Percentiles rank a stretch among this genome's conserved stretches.
These are phyloP conservation scores for Tetragonula carbonaria DNA, from an alignment of 2,888 invertebrate genomes.

Conservation along the genomic window DNA sequence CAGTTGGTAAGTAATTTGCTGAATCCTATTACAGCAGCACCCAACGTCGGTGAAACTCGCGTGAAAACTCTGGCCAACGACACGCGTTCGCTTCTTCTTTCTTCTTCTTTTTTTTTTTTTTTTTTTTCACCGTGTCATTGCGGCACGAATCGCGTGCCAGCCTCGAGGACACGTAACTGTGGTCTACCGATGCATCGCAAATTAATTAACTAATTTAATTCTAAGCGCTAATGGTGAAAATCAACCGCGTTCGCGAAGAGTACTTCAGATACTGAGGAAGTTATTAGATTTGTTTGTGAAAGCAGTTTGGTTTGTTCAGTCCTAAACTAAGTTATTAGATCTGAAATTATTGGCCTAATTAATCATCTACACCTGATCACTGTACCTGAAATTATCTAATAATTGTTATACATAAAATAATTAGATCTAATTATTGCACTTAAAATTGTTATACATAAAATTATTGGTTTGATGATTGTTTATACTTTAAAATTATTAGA, in stretches of 20 bases:
- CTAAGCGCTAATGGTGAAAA: background rate
- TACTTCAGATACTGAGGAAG: no score
- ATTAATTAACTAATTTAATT: conserved; percentile 53
- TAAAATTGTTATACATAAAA: no score
- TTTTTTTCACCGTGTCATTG: conserved; percentile 24
- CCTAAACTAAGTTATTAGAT: no score
- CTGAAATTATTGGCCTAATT: no score
- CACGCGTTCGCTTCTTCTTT: conserved; percentile 1
- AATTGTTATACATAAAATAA: no score
- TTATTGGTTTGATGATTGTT: no score
- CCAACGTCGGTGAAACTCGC: conserved; percentile 41
- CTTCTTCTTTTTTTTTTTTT: background rate
- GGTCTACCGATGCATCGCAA: conserved; percentile 41
- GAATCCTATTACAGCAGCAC: conserved; percentile 61
- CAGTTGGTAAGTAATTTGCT: conserved; percentile 66
- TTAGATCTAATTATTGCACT: no score
- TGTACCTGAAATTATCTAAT: no score
- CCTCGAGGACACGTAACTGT: conserved; percentile 57
- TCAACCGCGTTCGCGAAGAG: background rate
- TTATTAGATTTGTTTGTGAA: no score
- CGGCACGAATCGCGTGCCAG: conserved; percentile 30
- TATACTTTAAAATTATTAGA: no score
- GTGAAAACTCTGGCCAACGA: conserved; percentile 47
- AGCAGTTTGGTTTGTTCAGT: no score
- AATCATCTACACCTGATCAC: no score